Evolutionary conservation across 2,797 vertebrate species (phyloP).

Genomic region (Myotis daubentonii): DNA sequence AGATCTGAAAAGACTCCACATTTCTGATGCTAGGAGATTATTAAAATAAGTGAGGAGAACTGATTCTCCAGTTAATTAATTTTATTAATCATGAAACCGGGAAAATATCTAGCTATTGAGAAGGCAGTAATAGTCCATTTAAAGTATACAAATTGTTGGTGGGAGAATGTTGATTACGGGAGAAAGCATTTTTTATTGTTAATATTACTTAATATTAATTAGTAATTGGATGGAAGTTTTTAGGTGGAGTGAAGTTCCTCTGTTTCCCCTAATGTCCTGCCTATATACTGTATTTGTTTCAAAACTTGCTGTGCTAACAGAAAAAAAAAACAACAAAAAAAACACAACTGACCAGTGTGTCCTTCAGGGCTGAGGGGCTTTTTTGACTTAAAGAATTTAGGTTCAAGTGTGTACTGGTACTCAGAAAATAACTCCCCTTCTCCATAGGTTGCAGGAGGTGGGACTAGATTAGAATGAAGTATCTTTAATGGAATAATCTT

Average conservation of each 20-base stretch:
- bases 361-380: background rate
- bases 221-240: background rate
- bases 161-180: background rate
- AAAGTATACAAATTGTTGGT: background rate
- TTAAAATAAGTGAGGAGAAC: background rate
- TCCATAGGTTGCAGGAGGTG: background rate
- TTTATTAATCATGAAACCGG: background rate
- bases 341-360: background rate
- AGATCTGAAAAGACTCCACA: background rate
- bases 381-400: background rate
- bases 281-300: background rate
- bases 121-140: background rate
- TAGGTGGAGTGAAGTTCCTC: background rate
- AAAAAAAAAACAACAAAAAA: background rate
- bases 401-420: background rate
- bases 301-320: background rate
- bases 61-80: background rate
- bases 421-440: background rate
- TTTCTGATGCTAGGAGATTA: background rate
- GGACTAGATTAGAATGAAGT: background rate
- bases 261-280: background rate
- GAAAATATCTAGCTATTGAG: background rate
- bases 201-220: slow-evolving; percentile 3
- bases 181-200: background rate
- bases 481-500: background rate